Conservation (phyloP, 2,113 vertebrate genomes). For the pig (Sus scrofa) region T2T-Sscrofa CM000820.6:133606501-133607000, state of each 20-base stretch:
- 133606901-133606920: background rate
- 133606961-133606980: conserved; percentile 78
- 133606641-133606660: too few relatives aligned
- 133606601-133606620: background rate
- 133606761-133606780: too few relatives aligned
- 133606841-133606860: background rate
- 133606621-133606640: too few relatives aligned
- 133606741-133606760: too few relatives aligned
- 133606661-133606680: too few relatives aligned
- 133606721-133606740: too few relatives aligned
- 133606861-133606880: background rate
- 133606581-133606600: background rate
- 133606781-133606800: too few relatives aligned
- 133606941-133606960: conserved; percentile 59
- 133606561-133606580: background rate
- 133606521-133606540: background rate
- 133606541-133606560: background rate
- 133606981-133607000: conserved; percentile 78
- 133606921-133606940: conserved; percentile 18
- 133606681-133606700: too few relatives aligned
- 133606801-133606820: too few relatives aligned
- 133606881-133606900: background rate
- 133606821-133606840: too few relatives aligned
- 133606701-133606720: too few relatives aligned
- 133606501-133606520: background rate